These are phyloP conservation scores for Fistularia tabacaria DNA, from an alignment of 2,797 vertebrate species.

Conservation along the genomic window DNA sequence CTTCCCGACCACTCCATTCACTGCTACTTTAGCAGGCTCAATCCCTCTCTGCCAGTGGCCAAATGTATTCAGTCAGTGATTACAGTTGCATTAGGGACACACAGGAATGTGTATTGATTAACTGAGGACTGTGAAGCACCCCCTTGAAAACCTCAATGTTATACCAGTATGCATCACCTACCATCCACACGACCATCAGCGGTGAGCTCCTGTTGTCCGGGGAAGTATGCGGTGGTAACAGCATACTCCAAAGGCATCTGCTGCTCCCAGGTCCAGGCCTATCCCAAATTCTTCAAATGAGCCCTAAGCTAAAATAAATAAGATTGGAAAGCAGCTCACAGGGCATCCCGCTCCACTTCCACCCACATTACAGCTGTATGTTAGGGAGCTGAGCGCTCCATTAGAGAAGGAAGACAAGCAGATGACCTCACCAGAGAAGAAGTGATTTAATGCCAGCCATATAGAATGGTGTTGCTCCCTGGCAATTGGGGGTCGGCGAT, in stretches of 20 bases:
- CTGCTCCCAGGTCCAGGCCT: constrained; percentile 38
- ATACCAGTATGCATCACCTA: constrained; percentile 64
- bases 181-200: constrained; percentile 68
- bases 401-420: constrained; percentile 62
- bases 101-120: constrained; percentile 77
- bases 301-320: constrained; percentile 71
- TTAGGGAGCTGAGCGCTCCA: constrained; percentile 69
- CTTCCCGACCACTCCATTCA: constrained; percentile 51
- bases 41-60: constrained; percentile 41
- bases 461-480: constrained; percentile 56
- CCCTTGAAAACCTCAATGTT: constrained; percentile 59
- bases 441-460: constrained; percentile 69
- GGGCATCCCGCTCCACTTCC: constrained; percentile 52
- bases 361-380: constrained; percentile 64
- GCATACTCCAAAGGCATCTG: constrained; percentile 75
- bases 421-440: constrained; percentile 71
- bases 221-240: constrained; percentile 81
- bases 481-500: constrained; percentile 63
- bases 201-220: constrained; percentile 71
- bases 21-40: constrained; percentile 68
- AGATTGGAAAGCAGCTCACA: constrained; percentile 59
- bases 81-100: constrained; percentile 74
- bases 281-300: constrained; percentile 62
- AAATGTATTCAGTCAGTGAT: constrained; percentile 71
- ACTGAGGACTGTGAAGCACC: constrained; percentile 57